Base-by-base conservation (phyloP, 1,140 invertebrate species). In the Drosophila mayri region DNA sequence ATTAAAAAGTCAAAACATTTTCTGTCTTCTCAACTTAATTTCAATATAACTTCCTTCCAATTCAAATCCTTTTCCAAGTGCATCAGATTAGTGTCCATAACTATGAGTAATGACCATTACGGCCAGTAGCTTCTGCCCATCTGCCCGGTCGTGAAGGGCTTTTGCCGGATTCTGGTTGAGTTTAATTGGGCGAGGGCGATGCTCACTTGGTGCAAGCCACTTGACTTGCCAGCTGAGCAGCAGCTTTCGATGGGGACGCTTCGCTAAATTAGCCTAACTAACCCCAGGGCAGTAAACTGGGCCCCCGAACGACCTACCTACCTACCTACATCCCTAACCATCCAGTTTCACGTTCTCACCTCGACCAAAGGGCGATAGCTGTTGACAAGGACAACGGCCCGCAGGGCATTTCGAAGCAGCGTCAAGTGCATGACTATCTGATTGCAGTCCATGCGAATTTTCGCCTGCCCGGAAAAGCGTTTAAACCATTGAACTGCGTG, bases 391-490 rank as follows among this genome's bases (percentile, higher is more conserved):
- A 66, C 57, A 70, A 67, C 59, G 65, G 44, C 20, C 79, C 54
- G 40, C 22, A 35, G 66, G 43, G 38, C 47, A 55, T 57, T 57
- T 43, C 50, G 32, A 47, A 22, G 32, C 55, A 37, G 46, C 57
- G 47, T 62, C 65, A 43, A 66, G 47, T 70, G 76, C 71, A 72
- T 62, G 80, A 37, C 66, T 67, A 88, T 80, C 80, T 81, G 84
- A 81, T 88, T 88, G 85, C 84, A 82, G 81, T 83, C 62, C 61
- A 63, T 68, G 73, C 37, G 55, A 58, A 47, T 70, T 71, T 62
- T 75, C 54, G 84, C 58, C 77, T 40, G 85, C 62, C 62, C 88
- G 77, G 78, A 88, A 88, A 81, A 90, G 63, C 81, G 74, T 79
- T 88, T 90, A 79, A 75, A 81, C 37, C 57, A 65, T 86, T 49